These are phyloP conservation scores for Charina bottae DNA, from an alignment of 2,113 vertebrate species.

Conservation along the genomic window DNA sequence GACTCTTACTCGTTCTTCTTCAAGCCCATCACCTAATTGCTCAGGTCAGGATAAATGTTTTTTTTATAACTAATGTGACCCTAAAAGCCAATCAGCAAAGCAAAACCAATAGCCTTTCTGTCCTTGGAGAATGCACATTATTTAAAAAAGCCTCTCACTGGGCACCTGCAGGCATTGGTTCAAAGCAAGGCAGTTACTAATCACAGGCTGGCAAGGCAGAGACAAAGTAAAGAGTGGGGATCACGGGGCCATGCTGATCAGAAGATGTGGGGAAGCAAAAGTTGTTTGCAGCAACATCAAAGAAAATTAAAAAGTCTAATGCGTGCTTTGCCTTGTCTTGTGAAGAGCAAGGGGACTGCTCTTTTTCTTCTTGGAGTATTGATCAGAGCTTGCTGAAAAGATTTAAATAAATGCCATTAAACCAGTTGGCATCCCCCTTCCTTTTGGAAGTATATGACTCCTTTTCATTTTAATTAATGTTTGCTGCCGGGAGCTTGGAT, in stretches of 20 bases:
- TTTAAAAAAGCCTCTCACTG: conserved; percentile 12
- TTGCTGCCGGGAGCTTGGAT: neutral
- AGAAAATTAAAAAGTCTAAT: neutral
- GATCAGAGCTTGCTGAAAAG: neutral
- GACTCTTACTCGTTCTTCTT: neutral
- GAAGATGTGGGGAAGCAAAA: neutral
- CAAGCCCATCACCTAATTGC: neutral
- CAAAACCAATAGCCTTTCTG: conserved; percentile 43
- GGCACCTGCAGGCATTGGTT: conserved; percentile 36
- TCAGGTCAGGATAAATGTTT: neutral
- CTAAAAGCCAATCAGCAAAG: conserved; percentile 31
- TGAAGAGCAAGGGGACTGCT: neutral
- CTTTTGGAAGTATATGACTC: neutral
- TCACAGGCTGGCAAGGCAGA: conserved; percentile 3
- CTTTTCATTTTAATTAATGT: neutral
- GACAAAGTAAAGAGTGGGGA: neutral
- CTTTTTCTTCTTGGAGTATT: neutral
- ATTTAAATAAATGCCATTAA: neutral
- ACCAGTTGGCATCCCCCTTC: neutral
- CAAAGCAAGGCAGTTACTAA: neutral
- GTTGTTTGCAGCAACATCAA: conserved; percentile 39
- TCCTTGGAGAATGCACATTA: conserved; percentile 43
- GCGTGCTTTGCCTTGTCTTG: neutral
- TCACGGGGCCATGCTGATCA: accelerated
- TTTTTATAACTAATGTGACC: neutral